Conservation (phyloP, 2,113 vertebrate species). For the Uria aalge region DNA sequence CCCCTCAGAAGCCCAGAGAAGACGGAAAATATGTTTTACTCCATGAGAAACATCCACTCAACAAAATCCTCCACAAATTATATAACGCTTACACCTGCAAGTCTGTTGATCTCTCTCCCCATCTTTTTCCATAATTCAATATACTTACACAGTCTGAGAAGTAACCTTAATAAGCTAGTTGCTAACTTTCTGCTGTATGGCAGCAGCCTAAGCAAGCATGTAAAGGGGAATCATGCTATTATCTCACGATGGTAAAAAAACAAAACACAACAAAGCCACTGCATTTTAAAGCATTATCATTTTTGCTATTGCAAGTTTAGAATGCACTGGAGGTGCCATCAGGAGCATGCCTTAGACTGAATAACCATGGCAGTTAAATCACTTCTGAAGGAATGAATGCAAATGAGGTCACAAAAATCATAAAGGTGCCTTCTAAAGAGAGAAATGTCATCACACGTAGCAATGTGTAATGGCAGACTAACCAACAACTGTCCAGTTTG, state of each 20-base stretch:
- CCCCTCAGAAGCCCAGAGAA: neutral
- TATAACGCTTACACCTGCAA: neutral
- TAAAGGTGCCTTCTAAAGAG: neutral
- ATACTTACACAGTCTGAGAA: neutral
- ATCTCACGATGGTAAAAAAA: neutral
- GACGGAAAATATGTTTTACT: neutral
- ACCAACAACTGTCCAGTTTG: neutral
- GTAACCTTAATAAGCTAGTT: neutral
- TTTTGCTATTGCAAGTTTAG: neutral
- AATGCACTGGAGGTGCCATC: neutral
- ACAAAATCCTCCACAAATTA: neutral
- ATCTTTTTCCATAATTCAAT: neutral
- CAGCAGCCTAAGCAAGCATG: neutral
- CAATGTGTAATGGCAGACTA: neutral
- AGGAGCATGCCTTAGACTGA: accelerated
- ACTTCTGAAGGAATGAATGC: neutral
- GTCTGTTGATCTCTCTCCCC: neutral
- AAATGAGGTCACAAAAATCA: neutral
- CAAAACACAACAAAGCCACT: neutral
- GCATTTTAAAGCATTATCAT: neutral
- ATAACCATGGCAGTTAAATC: neutral
- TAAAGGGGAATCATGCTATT: neutral
- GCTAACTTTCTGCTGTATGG: neutral
- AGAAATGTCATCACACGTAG: neutral
- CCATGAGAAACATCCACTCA: neutral